Evolutionary conservation across 2,113 vertebrate species (phyloP).

Genomic region (Pterocles orientalis): DNA sequence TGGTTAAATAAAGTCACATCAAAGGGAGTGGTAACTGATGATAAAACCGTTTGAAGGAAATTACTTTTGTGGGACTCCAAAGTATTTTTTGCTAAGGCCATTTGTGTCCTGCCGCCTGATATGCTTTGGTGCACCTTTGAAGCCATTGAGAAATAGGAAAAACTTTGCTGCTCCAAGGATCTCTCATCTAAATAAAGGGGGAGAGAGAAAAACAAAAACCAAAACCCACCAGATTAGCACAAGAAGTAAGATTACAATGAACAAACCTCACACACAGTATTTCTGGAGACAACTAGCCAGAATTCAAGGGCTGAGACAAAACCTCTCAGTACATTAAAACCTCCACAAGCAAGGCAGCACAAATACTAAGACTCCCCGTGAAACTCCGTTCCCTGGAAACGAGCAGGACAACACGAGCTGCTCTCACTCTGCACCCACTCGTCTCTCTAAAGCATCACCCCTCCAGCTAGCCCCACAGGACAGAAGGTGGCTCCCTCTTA

Average conservation of each 20-base stretch:
- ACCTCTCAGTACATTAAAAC: neutral
- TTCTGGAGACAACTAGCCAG: neutral
- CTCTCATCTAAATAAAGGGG: conserved; percentile 70
- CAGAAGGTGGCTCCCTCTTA: neutral
- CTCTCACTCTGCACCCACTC: neutral
- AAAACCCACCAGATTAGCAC: neutral
- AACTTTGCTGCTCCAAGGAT: conserved; percentile 55
- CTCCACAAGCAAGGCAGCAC: neutral
- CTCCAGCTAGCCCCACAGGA: rapidly evolving
- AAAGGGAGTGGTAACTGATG: conserved; percentile 43
- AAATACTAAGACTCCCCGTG: neutral
- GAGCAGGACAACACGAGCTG: neutral
- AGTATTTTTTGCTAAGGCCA: conserved; percentile 74
- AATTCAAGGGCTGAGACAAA: neutral
- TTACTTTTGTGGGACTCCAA: conserved; percentile 60
- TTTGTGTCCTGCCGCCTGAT: conserved; percentile 56
- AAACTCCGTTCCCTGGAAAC: neutral
- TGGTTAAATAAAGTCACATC: conserved; percentile 52
- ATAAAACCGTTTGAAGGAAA: conserved; percentile 3
- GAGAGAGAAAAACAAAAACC: conserved; percentile 12
- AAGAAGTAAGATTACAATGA: neutral
- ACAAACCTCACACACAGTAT: neutral
- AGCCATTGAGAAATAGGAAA: conserved; percentile 52
- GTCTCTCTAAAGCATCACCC: neutral
- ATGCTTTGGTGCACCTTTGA: conserved; percentile 53